A percentile compares a stretch with the other conserved stretches of the same genome.
Conservation (phyloP, 1,140 invertebrate genomes). For the Anastrepha obliqua region DNA sequence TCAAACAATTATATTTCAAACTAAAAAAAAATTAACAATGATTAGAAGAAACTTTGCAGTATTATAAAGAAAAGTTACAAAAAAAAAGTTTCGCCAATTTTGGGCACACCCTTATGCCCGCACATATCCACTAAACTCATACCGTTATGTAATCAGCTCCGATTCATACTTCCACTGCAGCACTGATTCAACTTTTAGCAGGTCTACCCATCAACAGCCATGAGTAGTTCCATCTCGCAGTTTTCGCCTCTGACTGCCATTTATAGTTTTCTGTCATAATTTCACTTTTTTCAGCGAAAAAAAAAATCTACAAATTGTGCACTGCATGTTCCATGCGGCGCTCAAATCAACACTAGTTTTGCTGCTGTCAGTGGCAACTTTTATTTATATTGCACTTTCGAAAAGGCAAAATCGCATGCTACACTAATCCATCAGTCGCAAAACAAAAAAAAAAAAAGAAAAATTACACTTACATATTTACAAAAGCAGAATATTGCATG, state of each 20-base stretch:
- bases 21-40: too few relatives aligned
- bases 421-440: conserved; percentile 29
- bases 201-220: neutral
- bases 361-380: conserved; percentile 24
- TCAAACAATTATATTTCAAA: too few relatives aligned
- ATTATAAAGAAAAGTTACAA: too few relatives aligned
- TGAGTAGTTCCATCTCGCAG: too few relatives aligned
- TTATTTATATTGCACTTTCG: conserved; percentile 28
- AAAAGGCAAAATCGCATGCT: conserved; percentile 25
- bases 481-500: neutral
- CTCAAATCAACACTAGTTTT: neutral
- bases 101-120: too few relatives aligned
- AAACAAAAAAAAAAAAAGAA: neutral
- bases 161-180: too few relatives aligned
- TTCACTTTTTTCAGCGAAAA: conserved; percentile 19
- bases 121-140: too few relatives aligned
- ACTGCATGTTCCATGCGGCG: neutral
- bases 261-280: conserved; percentile 36
- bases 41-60: too few relatives aligned
- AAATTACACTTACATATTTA: neutral
- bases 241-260: neutral
- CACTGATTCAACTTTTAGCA: neutral
- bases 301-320: neutral
- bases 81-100: too few relatives aligned
- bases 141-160: too few relatives aligned